A percentile compares a stretch with the other conserved stretches of the same genome.
These are phyloP conservation scores for Chionoecetes opilio DNA, from an alignment of 1,140 invertebrate species.

Conservation along the genomic window DNA sequence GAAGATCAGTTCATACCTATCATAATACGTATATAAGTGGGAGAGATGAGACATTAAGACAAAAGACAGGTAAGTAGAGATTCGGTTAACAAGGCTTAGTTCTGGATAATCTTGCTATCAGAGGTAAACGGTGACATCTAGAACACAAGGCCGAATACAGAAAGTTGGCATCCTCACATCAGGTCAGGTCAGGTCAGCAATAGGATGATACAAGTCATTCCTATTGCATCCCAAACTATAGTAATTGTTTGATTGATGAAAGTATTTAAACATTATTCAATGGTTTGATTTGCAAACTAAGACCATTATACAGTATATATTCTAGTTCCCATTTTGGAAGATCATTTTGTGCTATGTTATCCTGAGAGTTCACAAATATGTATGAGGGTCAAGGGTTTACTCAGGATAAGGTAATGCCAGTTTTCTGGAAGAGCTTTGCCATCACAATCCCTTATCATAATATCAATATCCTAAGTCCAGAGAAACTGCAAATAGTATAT, in stretches of 20 bases:
- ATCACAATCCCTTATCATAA: background rate
- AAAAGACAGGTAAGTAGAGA: background rate
- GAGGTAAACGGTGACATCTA: slow-evolving; percentile 5
- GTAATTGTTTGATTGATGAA: background rate
- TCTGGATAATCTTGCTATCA: background rate
- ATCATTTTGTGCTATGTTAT: background rate
- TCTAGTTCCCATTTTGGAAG: background rate
- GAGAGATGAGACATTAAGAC: background rate
- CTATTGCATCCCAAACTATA: background rate
- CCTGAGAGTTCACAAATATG: background rate
- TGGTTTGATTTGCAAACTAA: background rate
- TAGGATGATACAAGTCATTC: background rate
- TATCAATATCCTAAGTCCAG: background rate
- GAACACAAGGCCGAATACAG: background rate
- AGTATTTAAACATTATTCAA: background rate
- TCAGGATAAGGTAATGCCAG: background rate
- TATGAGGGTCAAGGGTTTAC: background rate
- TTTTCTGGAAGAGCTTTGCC: background rate
- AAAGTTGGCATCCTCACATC: background rate
- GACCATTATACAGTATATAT: background rate
- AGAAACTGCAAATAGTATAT: background rate
- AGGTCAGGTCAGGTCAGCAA: slow-evolving; percentile 24
- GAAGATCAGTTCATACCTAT: background rate
- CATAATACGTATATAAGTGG: background rate
- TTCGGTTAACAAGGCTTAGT: background rate